These are phyloP conservation scores for Anorthoa munda DNA, from an alignment of 2,888 invertebrate genomes.

Conservation along the genomic window DNA sequence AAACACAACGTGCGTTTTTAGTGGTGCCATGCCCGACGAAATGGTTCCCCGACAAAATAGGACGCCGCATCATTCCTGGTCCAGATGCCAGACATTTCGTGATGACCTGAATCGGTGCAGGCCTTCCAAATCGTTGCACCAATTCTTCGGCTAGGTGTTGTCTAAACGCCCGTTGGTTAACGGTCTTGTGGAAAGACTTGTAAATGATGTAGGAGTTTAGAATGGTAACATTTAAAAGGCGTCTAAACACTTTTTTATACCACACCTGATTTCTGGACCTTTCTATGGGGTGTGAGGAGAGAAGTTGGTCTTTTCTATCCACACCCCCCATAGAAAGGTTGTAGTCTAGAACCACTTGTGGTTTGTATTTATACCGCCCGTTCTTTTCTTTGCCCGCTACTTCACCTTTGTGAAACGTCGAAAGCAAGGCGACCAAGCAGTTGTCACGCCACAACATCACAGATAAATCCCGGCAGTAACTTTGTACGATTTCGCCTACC, in stretches of 20 bases:
- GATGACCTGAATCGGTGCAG: neutral
- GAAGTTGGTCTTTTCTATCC: neutral
- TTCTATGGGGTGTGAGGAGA: neutral
- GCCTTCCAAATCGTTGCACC: no score
- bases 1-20: slow-evolving; percentile 3
- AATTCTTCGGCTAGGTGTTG: no score
- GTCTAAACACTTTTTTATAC: neutral
- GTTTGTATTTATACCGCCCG: neutral
- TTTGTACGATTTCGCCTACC: neutral
- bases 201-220: no score
- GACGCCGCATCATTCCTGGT: neutral
- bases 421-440: neutral
- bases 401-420: neutral
- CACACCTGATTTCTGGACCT: neutral
- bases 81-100: neutral
- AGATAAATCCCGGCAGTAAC: neutral
- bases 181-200: no score
- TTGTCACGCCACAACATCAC: neutral
- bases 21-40: no score
- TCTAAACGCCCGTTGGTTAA: no score
- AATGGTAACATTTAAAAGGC: neutral
- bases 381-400: neutral
- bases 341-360: neutral
- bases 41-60: no score
- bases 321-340: neutral